A percentile compares a stretch with the other conserved stretches of the same genome.
Conservation (phyloP, 2,113 vertebrate genomes). For the Psittacara wagleri region DNA sequence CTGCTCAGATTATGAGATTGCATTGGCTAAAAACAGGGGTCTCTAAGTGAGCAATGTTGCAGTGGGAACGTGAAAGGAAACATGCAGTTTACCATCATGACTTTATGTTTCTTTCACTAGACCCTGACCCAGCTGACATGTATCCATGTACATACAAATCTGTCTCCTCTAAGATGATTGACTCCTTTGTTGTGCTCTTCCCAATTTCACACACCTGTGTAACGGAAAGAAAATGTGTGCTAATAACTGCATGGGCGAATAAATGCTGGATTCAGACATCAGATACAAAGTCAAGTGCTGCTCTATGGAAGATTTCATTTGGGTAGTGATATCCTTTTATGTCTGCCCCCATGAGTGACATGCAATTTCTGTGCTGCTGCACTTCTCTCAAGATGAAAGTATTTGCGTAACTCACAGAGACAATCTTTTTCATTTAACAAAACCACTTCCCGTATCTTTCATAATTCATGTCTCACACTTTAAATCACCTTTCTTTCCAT, state of each 20-base stretch:
- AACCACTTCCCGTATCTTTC: background rate
- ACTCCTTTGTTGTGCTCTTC: background rate
- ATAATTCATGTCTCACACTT: background rate
- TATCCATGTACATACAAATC: no score
- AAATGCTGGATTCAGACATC: background rate
- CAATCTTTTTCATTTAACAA: background rate
- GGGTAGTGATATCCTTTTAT: background rate
- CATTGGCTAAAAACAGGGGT: background rate
- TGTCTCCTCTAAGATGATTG: background rate
- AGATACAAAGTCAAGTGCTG: background rate
- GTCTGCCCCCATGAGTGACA: background rate
- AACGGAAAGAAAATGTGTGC: background rate
- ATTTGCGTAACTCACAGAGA: background rate
- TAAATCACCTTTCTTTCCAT: background rate
- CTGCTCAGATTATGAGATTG: background rate
- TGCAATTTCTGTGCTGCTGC: background rate
- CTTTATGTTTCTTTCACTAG: background rate
- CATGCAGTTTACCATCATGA: background rate
- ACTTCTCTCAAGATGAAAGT: background rate
- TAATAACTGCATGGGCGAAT: background rate
- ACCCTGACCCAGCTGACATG: background rate
- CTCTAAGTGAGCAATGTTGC: background rate
- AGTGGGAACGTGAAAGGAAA: background rate
- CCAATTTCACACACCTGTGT: background rate
- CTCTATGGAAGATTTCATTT: background rate